These are phyloP conservation scores for Argopecten irradians DNA, from an alignment of 1,140 invertebrate genomes.

Conservation along the genomic window DNA sequence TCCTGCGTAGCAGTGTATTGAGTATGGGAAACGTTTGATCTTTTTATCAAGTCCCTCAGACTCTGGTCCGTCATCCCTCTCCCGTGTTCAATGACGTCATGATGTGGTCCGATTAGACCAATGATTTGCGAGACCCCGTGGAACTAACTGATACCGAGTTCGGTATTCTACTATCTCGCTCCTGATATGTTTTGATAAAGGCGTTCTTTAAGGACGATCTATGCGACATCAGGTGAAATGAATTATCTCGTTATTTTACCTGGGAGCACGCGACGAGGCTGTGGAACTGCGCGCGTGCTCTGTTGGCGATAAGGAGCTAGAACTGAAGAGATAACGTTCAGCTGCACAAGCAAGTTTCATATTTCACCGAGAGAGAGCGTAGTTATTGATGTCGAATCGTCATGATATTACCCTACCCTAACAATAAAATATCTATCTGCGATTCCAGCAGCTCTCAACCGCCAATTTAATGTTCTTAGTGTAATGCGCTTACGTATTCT, in stretches of 20 bases:
- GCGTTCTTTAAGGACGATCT: not conserved
- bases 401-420: constrained; percentile 9
- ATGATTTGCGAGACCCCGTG: constrained; percentile 19
- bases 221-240: constrained; percentile 20
- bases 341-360: constrained; percentile 9
- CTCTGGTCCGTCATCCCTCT: not conserved
- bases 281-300: constrained; percentile 10
- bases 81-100: not conserved
- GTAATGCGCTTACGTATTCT: constrained; percentile 21
- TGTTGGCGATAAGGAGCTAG: not conserved
- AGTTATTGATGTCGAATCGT: constrained; percentile 4
- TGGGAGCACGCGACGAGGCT: constrained; percentile 11
- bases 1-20: not conserved
- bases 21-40: not conserved
- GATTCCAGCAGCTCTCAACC: not conserved
- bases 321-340: constrained; percentile 7
- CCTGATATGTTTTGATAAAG: not conserved
- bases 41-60: not conserved
- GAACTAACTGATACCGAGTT: not conserved
- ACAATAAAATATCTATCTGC: constrained; percentile 4
- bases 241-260: constrained; percentile 23
- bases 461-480: constrained; percentile 22
- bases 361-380: not conserved
- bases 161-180: not conserved
- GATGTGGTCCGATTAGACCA: not conserved